Evolutionary conservation across 1,140 invertebrate species (phyloP).

Genomic region (Drosophila oshimai): DNA sequence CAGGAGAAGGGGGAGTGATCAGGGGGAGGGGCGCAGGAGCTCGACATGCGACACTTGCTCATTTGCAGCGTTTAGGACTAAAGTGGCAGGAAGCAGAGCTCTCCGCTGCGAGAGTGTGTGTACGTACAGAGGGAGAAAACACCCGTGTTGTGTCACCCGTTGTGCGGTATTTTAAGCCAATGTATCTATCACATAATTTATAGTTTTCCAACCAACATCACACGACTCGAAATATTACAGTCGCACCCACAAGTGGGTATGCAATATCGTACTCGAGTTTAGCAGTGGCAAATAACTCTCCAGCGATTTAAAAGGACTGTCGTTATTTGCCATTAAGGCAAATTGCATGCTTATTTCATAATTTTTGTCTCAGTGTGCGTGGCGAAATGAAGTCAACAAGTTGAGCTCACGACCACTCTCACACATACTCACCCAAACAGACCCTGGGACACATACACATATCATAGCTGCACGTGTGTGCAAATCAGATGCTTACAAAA

Average conservation of each 20-base stretch:
- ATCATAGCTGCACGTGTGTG: slow-evolving; percentile 18
- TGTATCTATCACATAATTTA: too few relatives aligned
- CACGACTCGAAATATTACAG: too few relatives aligned
- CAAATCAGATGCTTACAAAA: slow-evolving; percentile 70
- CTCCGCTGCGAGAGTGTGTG: background rate
- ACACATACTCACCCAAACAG: background rate
- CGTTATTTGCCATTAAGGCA: too few relatives aligned
- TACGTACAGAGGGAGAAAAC: background rate
- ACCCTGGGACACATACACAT: slow-evolving; percentile 8
- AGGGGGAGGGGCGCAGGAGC: background rate
- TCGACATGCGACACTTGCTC: slow-evolving; percentile 66
- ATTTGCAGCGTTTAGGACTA: slow-evolving; percentile 70
- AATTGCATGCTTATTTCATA: too few relatives aligned
- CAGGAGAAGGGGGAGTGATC: too few relatives aligned
- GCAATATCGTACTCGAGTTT: too few relatives aligned
- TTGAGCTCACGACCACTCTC: slow-evolving; percentile 22
- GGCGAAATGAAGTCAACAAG: slow-evolving; percentile 41
- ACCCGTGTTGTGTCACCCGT: too few relatives aligned
- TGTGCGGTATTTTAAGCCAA: too few relatives aligned
- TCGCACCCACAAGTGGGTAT: too few relatives aligned
- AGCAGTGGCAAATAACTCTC: background rate
- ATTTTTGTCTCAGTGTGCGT: slow-evolving; percentile 13
- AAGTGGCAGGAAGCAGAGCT: slow-evolving; percentile 62
- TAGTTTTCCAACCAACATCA: too few relatives aligned
- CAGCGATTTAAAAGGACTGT: background rate